Base-by-base conservation (phyloP, 2,888 invertebrate species). In the Oithona nana region DNA sequence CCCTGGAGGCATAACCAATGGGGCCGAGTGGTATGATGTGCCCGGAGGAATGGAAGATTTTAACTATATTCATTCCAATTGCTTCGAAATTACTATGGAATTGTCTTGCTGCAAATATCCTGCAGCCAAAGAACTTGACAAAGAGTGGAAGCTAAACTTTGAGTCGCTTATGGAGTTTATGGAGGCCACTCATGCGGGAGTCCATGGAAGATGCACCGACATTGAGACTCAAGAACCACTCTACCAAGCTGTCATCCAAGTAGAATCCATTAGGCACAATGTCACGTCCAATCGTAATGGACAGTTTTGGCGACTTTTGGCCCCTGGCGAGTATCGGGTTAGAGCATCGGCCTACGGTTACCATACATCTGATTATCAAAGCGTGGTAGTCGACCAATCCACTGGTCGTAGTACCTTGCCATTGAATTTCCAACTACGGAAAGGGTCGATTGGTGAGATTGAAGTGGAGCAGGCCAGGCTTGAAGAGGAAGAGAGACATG, bases 31-130 rank as follows among this genome's bases (percentile, higher is more conserved):
- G 98, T 97, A 95, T 71, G 80, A 81, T 26, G 82, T 94, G 0
- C 77, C 83, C 2, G 87, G 67, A 28, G 97, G 97, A 6, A 97
- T 98, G 97, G 66, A 67, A 75, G 98, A 98, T 74, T 98, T 92
- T 85, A 97, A 93, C 75, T 98, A 98, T 72, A 71, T 92, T 0
- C 80, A 84, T 69, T 86, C 90, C 1, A 90, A 87, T 69, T 89
- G 88, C 70, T 84, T 94, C 79, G 97, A 97, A 73, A 75, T 98
- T 1, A 98, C 98, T 0, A 72, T 98, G 4, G 98, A 98, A 73
- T 76, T 98, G 66, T 90, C 93, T 24, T 98, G 98, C 73, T 80
- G 78, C 71, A 98, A 98, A 76, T 98, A 82, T 72, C 97, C 98
- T 0, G 73, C 75, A 4, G 81, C 81, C 3, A 71, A 74, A 0